These are phyloP conservation scores for Aplysia californica DNA, from an alignment of 1,140 invertebrate species.

Conservation along the genomic window DNA sequence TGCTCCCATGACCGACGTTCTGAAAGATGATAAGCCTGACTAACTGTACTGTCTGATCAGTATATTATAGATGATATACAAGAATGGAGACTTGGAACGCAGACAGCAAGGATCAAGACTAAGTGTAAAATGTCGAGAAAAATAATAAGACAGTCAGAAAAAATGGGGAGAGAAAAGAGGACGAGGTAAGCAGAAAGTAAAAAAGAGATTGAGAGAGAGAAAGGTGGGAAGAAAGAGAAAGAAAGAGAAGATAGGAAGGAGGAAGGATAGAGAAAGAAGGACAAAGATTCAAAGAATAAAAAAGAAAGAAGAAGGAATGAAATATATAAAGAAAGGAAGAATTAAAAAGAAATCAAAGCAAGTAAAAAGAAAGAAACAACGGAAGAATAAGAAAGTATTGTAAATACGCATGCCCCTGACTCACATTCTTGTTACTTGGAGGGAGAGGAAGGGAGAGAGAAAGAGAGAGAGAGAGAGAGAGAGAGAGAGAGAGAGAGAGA, in stretches of 20 bases:
- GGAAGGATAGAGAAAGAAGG: slow-evolving; percentile 3
- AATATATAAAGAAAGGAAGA: not conserved
- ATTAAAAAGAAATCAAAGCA: slow-evolving; percentile 1
- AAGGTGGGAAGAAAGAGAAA: not conserved
- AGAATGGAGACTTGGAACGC: too few relatives aligned
- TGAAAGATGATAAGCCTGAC: too few relatives aligned
- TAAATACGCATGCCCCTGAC: too few relatives aligned
- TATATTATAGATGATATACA: too few relatives aligned
- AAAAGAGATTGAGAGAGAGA: not conserved
- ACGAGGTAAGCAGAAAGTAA: not conserved
- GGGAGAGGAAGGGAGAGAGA: not conserved
- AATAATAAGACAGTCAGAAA: not conserved
- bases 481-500: slow-evolving; percentile 9
- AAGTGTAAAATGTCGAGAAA: not conserved
- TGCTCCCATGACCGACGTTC: too few relatives aligned
- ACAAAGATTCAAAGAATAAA: not conserved
- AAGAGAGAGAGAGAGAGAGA: not conserved
- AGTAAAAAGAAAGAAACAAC: not conserved
- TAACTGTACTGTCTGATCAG: too few relatives aligned
- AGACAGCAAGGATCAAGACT: too few relatives aligned
- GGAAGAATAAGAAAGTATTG: not conserved
- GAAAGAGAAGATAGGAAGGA: not conserved
- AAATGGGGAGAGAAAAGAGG: not conserved
- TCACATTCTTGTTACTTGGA: too few relatives aligned
- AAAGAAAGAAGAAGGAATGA: not conserved